A percentile compares a stretch with the other conserved stretches of the same genome.
Conservation (phyloP, 2,113 vertebrate species). For the Pardalotus punctatus region DNA sequence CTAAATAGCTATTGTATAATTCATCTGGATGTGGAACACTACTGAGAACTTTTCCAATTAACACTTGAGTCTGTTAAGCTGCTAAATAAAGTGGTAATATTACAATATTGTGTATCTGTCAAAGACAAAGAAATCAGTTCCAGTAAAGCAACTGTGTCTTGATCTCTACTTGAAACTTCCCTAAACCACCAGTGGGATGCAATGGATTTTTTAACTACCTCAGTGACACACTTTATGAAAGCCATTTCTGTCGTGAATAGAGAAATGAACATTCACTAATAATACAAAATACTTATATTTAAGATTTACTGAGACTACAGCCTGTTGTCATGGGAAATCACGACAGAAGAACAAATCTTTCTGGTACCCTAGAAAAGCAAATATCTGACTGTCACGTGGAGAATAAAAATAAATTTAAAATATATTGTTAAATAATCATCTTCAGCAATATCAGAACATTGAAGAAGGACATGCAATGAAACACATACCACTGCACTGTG, state of each 20-base stretch:
- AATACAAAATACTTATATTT: background rate
- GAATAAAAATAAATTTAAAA: background rate
- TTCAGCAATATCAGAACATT: background rate
- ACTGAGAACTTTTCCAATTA: background rate
- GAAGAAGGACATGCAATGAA: background rate
- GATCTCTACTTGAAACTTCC: background rate
- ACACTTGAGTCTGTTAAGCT: background rate
- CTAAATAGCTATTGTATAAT: background rate
- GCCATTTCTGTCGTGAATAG: background rate
- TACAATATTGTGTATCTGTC: background rate
- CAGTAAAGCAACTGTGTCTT: background rate
- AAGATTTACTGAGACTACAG: background rate
- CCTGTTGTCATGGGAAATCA: conserved; percentile 18
- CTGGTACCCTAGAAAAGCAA: background rate
- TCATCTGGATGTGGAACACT: background rate
- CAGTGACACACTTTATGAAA: background rate
- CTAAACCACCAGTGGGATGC: background rate
- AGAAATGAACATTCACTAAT: conserved; percentile 5
- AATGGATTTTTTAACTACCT: background rate
- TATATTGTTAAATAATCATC: background rate
- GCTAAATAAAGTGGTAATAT: background rate
- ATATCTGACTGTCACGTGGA: background rate
- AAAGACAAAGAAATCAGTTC: background rate
- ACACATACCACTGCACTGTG: background rate
- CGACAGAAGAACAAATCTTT: background rate